Evolutionary conservation across 2,888 invertebrate species (phyloP).

Genomic region (Uropetala carovei): DNA sequence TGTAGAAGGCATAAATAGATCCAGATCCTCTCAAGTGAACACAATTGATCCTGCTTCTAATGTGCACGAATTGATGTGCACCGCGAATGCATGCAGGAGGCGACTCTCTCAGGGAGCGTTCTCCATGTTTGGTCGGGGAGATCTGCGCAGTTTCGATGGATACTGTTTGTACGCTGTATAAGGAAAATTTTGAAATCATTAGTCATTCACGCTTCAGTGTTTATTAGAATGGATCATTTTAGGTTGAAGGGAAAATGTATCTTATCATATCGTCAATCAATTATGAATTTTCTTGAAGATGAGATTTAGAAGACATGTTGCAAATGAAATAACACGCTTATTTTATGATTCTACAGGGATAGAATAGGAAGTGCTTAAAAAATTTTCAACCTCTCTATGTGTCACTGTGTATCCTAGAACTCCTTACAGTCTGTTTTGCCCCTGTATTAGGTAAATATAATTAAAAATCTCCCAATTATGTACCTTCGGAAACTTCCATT

Average conservation of each 20-base stretch:
- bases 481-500: no score
- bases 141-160: background rate
- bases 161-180: no score
- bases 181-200: no score
- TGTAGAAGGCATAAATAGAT: conserved; percentile 12
- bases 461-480: no score
- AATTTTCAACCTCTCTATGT: no score
- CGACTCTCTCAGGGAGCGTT: background rate
- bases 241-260: background rate
- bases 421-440: no score
- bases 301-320: background rate
- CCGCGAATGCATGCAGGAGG: background rate
- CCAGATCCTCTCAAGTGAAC: conserved; percentile 18
- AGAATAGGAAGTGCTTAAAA: no score
- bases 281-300: background rate
- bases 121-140: background rate
- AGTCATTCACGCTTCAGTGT: background rate
- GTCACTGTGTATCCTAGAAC: no score
- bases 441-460: no score
- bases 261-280: background rate
- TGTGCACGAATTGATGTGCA: conserved; percentile 21
- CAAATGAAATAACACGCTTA: no score
- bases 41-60: conserved; percentile 39
- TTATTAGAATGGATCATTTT: background rate
- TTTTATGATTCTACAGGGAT: no score